Evolutionary conservation across 2,888 invertebrate species (phyloP).

Genomic region (Prenolepis imparis): DNA sequence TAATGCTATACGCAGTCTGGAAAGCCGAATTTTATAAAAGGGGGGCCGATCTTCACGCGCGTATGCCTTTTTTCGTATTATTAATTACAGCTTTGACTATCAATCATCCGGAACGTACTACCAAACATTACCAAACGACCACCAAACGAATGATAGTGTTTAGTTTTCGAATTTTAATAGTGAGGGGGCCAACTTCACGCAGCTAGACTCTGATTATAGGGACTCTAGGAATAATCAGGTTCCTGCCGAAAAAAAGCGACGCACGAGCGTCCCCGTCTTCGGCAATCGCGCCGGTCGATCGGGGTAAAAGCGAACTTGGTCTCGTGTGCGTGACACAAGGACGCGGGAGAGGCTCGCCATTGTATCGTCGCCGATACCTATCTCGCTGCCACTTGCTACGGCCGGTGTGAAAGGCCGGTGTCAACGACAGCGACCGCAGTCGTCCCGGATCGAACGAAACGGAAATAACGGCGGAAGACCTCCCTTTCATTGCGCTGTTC

Average conservation of each 20-base stretch:
- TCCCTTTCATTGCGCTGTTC: constrained; percentile 10
- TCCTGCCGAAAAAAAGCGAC: constrained; percentile 14
- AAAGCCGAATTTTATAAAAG: no score
- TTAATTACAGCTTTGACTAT: no score
- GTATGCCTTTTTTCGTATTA: no score
- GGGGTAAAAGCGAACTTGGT: constrained; percentile 33
- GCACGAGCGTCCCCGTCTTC: constrained; percentile 13
- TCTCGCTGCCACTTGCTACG: constrained; percentile 55
- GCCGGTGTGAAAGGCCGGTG: constrained; percentile 65
- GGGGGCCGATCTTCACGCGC: no score
- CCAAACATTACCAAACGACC: no score
- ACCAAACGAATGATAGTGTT: no score
- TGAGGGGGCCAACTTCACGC: no score
- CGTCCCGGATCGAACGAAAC: constrained; percentile 71
- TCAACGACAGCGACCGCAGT: constrained; percentile 71
- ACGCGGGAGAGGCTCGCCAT: constrained; percentile 48
- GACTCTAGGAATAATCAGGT: no score
- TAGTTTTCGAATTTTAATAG: no score
- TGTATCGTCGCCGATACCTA: constrained; percentile 64
- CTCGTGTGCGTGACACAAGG: constrained; percentile 45
- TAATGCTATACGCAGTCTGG: no score
- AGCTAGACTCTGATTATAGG: no score
- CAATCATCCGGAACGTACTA: no score
- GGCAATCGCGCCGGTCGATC: constrained; percentile 38
- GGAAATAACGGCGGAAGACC: constrained; percentile 76